Evolutionary conservation across 2,797 vertebrate genomes (phyloP), one percentile per base, ranked within the genome.

Genomic region (Holocentrus rufus): DNA sequence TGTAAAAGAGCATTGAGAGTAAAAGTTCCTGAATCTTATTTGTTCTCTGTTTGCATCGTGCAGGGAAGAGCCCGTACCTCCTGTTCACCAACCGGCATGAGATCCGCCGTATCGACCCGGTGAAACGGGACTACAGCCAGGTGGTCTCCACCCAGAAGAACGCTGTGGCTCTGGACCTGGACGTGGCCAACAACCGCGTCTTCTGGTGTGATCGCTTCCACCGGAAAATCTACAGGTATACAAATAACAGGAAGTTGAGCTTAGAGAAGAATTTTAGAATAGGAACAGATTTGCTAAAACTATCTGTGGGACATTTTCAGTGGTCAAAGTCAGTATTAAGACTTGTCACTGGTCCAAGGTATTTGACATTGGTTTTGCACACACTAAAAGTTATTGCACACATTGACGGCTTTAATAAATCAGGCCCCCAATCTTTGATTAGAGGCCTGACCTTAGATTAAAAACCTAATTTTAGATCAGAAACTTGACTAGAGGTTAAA

Each of bases 151-250:
- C 96, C 65, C 95, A 98, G 90, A 99, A 98, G 92, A 99, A 99
- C 0, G 95, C 96, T 0, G 97, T 99, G 84, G 96, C 98, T 0
- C 92, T 99, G 65, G 97, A 97, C 0, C 93, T 99, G 53, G 97
- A 99, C 15, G 96, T 99, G 71, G 94, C 95, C 64, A 95, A 96
- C 76, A 98, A 97, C 84, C 95, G 94, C 17, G 94, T 99, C 78
- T 99, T 97, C 81, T 99, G 98, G 98, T 98, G 96, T 72, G 98
- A 99, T 83, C 93, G 98, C 58, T 98, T 97, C 91, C 96, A 98
- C 87, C 92, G 95, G 53, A 97, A 95, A 90, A 99, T 99, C 91
- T 99, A 97, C 91, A 98, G 97, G 98, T 99, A 85, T 58, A 30
- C 1, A 7, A 20, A 23, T 2, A 1, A 17, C 1, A 1, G 44